These are phyloP conservation scores for Drosophila lacicola DNA, from an alignment of 2,888 invertebrate genomes.

Conservation along the genomic window DNA sequence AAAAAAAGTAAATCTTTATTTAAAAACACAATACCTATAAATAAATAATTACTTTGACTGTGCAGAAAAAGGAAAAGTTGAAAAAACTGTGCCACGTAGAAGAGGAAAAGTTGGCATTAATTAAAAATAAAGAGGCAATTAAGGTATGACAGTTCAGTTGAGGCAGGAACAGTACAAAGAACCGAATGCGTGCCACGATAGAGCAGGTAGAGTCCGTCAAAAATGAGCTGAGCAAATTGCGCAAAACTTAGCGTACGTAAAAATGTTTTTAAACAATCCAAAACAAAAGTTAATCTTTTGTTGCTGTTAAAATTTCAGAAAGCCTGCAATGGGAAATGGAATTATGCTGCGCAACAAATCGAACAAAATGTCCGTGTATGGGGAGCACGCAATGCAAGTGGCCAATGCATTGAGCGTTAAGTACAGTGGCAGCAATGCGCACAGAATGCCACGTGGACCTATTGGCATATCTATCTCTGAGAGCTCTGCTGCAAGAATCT, in stretches of 20 bases:
- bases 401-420: too few species aligned
- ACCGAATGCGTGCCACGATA: constrained; percentile 18
- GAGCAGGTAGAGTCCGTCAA: constrained; percentile 41
- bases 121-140: constrained; percentile 53
- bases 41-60: background rate
- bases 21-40: background rate
- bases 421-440: too few species aligned
- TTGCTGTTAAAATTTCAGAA: too few species aligned
- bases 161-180: constrained; percentile 28
- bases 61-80: constrained; percentile 39
- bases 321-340: too few species aligned
- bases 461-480: too few species aligned
- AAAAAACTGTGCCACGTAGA: constrained; percentile 36
- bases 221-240: constrained; percentile 39
- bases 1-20: constrained; percentile 21
- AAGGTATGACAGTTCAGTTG: constrained; percentile 26
- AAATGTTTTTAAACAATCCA: constrained; percentile 85
- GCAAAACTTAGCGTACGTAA: constrained; percentile 80
- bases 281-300: constrained; percentile 86
- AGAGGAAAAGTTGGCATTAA: constrained; percentile 54
- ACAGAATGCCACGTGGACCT: too few species aligned
- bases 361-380: too few species aligned
- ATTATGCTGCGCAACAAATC: too few species aligned
- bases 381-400: too few species aligned
- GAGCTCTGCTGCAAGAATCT: too few species aligned